phyloP scores from a whole-genome alignment of 2,888 invertebrate species.

The Pyrochroa serraticornis region DNA sequence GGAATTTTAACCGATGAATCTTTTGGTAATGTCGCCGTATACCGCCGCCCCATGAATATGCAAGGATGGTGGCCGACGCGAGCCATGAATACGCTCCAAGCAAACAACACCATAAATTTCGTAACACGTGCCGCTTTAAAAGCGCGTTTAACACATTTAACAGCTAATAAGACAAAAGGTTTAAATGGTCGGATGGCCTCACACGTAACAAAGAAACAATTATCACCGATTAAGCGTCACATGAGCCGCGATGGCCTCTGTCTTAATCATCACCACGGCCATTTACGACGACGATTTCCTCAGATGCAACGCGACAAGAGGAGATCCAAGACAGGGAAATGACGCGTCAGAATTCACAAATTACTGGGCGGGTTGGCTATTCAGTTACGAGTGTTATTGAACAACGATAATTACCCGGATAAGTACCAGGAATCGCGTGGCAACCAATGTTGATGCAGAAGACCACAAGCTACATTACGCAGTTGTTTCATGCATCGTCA shows the following conservation, averaged over 20 bases:
- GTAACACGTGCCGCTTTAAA: constrained; percentile 34
- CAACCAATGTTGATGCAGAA: neutral
- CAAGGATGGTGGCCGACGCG: constrained; percentile 20
- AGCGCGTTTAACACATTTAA: constrained; percentile 35
- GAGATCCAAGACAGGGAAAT: constrained; percentile 19
- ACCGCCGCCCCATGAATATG: constrained; percentile 25
- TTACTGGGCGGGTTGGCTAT: constrained; percentile 15
- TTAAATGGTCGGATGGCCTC: constrained; percentile 29
- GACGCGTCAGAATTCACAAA: constrained; percentile 13
- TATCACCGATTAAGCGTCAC: constrained; percentile 30
- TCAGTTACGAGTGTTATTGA: constrained; percentile 9
- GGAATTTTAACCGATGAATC: too few species aligned
- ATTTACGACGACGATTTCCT: constrained; percentile 1
- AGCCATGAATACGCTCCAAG: constrained; percentile 28
- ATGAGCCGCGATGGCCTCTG: constrained; percentile 11
- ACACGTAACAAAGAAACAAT: constrained; percentile 31
- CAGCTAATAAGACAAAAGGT: constrained; percentile 34
- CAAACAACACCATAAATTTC: constrained; percentile 37
- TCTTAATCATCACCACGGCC: constrained; percentile 11
- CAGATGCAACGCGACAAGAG: neutral
- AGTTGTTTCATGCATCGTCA: too few species aligned
- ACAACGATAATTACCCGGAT: constrained; percentile 5
- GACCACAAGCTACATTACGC: too few species aligned
- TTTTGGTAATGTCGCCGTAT: too few species aligned
- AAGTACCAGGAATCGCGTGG: constrained; percentile 6